Percentiles rank a stretch among this genome's conserved stretches.
Conservation (phyloP, 2,888 invertebrate genomes). For the Mythimna vitellina region DNA sequence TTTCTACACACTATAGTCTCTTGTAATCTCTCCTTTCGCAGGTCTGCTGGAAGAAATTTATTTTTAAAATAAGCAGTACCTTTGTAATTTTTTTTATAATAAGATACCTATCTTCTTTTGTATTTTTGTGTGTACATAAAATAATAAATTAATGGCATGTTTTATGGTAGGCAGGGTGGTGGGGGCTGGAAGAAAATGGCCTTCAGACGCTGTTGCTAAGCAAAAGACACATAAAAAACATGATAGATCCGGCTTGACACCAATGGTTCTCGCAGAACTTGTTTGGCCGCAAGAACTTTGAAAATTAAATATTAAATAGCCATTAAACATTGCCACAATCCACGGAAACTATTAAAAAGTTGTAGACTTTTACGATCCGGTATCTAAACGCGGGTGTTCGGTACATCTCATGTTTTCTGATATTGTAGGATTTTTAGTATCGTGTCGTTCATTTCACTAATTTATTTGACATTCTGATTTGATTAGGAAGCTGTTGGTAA, state of each 20-base stretch:
- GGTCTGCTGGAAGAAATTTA: too few species aligned
- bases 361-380: conserved; percentile 44
- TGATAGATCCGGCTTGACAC: neutral
- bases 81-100: too few species aligned
- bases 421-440: conserved; percentile 9
- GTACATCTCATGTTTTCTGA: conserved; percentile 8
- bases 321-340: conserved; percentile 28
- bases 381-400: conserved; percentile 6
- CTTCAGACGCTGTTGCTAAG: too few species aligned
- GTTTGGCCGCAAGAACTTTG: neutral
- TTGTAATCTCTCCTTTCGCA: too few species aligned
- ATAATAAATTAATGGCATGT: too few species aligned
- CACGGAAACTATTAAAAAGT: conserved; percentile 32
- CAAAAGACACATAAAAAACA: neutral
- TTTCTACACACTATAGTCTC: too few species aligned
- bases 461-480: conserved; percentile 39
- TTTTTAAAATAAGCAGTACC: too few species aligned
- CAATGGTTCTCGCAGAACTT: conserved; percentile 4
- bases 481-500: conserved; percentile 9
- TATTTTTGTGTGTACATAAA: too few species aligned
- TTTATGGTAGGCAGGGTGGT: too few species aligned
- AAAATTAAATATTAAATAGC: conserved; percentile 29
- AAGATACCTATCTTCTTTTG: too few species aligned
- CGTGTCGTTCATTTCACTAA: conserved; percentile 24
- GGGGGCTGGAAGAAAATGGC: too few species aligned